These are phyloP conservation scores for Drosophila pruinosa DNA, from an alignment of 1,140 invertebrate species.

Conservation along the genomic window DNA sequence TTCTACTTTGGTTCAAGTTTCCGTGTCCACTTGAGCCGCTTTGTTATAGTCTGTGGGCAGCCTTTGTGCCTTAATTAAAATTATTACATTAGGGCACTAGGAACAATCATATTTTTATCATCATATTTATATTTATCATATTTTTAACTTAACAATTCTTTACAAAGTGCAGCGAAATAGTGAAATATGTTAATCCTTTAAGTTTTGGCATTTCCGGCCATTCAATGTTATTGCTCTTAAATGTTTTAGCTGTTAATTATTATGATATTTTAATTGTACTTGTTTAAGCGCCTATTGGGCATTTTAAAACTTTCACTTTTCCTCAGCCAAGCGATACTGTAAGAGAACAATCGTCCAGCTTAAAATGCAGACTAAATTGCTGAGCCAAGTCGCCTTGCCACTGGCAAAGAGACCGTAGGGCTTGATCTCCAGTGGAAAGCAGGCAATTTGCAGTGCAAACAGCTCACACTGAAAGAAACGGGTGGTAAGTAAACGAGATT, in stretches of 20 bases:
- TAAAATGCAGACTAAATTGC: slow-evolving; percentile 11
- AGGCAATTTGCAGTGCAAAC: slow-evolving; percentile 21
- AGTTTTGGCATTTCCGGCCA: too few species aligned
- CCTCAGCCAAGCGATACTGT: slow-evolving; percentile 10
- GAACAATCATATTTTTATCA: neutral
- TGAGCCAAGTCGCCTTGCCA: slow-evolving; percentile 13
- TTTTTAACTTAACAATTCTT: too few species aligned
- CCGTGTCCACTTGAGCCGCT: slow-evolving; percentile 1
- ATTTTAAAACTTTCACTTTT: too few species aligned
- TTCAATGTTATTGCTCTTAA: too few species aligned
- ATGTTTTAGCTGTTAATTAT: too few species aligned
- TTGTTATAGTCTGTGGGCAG: slow-evolving; percentile 22
- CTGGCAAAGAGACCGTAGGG: slow-evolving; percentile 2
- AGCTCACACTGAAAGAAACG: slow-evolving; percentile 36
- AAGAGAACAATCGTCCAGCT: slow-evolving; percentile 24
- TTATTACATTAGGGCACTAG: neutral
- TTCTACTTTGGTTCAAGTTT: neutral
- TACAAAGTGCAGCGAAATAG: too few species aligned
- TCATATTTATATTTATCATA: too few species aligned
- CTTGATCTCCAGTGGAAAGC: neutral
- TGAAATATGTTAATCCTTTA: too few species aligned
- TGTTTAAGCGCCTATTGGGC: too few species aligned
- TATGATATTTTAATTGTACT: too few species aligned
- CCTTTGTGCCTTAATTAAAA: slow-evolving; percentile 48
- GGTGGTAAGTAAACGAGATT: neutral